A percentile compares a stretch with the other conserved stretches of the same genome.
Conservation (phyloP, 2,888 invertebrate species). For the Athripsodes cinereus region DNA sequence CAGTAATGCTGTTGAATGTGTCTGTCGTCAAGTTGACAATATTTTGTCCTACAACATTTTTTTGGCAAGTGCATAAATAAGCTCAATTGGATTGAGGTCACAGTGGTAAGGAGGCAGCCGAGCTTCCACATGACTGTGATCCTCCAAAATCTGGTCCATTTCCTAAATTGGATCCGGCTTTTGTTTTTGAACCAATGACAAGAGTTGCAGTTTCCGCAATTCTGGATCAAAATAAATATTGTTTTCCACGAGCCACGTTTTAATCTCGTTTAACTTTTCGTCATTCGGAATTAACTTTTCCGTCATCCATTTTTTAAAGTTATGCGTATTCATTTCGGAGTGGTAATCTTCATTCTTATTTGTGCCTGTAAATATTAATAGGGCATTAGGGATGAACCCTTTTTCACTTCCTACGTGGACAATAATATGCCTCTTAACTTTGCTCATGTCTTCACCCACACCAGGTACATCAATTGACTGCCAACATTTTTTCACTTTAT, state of each 20-base stretch:
- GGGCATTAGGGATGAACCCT: constrained; percentile 5
- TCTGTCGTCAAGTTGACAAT: neutral
- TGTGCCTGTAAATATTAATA: constrained; percentile 1
- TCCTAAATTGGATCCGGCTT: neutral
- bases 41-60: neutral
- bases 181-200: neutral
- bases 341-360: no score
- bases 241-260: no score
- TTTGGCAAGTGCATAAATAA: neutral
- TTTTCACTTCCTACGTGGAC: constrained; percentile 7
- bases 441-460: neutral
- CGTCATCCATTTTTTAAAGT: constrained; percentile 9
- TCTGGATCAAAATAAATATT: neutral
- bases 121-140: neutral
- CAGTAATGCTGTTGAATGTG: neutral
- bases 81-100: neutral
- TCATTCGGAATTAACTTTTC: no score
- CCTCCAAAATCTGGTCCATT: neutral
- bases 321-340: constrained; percentile 5
- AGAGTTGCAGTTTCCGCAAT: neutral
- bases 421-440: constrained; percentile 3
- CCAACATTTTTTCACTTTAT: constrained; percentile 8
- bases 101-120: no score
- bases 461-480: constrained; percentile 4
- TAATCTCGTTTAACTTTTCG: neutral